Percentiles rank a stretch among this genome's conserved stretches.
Conservation (phyloP, 2,888 invertebrate species). For the Metellina segmentata region DNA sequence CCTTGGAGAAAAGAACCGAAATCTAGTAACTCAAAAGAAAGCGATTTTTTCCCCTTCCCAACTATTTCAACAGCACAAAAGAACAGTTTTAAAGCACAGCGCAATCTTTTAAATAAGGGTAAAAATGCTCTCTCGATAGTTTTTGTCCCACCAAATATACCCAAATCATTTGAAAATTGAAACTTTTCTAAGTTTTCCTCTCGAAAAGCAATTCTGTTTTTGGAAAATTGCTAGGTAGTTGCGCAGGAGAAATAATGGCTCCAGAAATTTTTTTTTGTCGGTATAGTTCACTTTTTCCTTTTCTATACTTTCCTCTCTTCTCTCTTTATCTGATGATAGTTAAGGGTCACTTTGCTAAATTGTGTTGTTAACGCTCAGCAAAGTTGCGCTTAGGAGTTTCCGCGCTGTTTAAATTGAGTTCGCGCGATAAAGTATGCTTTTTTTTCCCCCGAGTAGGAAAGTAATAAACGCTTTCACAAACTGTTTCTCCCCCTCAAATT, state of each 20-base stretch:
- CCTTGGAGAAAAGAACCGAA: neutral
- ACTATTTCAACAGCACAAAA: neutral
- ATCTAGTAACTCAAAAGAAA: neutral
- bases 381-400: neutral
- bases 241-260: conserved; percentile 5
- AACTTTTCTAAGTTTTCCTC: conserved; percentile 18
- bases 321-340: neutral
- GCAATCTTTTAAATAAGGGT: neutral
- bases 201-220: conserved; percentile 25
- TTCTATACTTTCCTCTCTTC: neutral
- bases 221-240: neutral
- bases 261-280: neutral
- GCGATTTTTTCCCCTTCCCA: neutral
- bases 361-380: neutral
- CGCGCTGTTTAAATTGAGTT: neutral
- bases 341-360: neutral
- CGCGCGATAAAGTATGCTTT: neutral
- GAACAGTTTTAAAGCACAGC: neutral
- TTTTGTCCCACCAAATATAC: neutral
- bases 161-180: conserved; percentile 26
- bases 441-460: neutral
- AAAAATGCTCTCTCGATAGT: neutral
- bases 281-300: too few relatives aligned
- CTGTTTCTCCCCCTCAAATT: neutral
- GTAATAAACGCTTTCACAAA: neutral